Conservation (phyloP, 1,140 invertebrate genomes). For the Drosophila dunni region DNA sequence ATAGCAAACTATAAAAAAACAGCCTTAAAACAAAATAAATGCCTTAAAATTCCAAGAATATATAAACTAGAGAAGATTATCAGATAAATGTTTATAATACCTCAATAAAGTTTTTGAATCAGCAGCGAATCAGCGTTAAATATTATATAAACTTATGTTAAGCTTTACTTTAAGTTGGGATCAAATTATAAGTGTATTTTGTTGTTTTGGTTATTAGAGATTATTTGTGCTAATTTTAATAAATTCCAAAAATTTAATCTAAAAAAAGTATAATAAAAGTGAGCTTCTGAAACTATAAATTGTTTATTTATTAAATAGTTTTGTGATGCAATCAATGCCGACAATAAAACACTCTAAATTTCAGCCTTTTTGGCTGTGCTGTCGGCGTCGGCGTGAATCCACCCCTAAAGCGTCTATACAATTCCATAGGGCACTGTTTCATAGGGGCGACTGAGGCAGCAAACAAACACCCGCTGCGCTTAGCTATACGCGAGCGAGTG, state of each 20-base stretch:
- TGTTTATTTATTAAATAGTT: neutral
- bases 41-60: slow-evolving; percentile 24
- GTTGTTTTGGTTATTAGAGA: slow-evolving; percentile 4
- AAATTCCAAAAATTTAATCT: slow-evolving; percentile 15
- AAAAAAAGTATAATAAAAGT: slow-evolving; percentile 14
- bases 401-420: slow-evolving; percentile 30
- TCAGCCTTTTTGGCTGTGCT: slow-evolving; percentile 11
- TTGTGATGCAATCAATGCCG: slow-evolving; percentile 35
- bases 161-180: slow-evolving; percentile 8
- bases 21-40: slow-evolving; percentile 11
- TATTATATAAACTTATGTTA: slow-evolving; percentile 11
- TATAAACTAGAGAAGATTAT: neutral
- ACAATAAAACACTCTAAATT: neutral
- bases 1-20: slow-evolving; percentile 1
- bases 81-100: too few relatives aligned
- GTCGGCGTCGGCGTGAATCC: slow-evolving; percentile 8
- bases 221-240: neutral
- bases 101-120: too few relatives aligned
- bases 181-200: slow-evolving; percentile 12
- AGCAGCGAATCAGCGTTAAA: too few relatives aligned
- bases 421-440: slow-evolving; percentile 32
- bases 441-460: slow-evolving; percentile 32
- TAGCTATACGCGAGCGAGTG: neutral
- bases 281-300: slow-evolving; percentile 14
- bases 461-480: slow-evolving; percentile 39